Base-by-base conservation (phyloP, 2,797 vertebrate genomes). In the Crypturellus tataupa region DNA sequence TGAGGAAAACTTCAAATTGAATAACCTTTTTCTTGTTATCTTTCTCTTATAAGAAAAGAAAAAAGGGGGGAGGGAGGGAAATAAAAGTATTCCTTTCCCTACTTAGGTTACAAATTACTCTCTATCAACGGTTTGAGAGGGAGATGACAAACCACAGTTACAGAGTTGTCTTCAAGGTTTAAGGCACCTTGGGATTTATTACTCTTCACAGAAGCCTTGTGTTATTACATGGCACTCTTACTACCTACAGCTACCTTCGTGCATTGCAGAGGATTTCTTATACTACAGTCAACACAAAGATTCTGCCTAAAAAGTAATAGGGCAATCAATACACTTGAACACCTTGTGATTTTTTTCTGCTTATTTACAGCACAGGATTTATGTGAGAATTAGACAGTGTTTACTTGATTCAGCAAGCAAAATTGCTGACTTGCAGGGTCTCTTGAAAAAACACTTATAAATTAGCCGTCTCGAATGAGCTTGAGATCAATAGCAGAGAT, bases 1-100 rank as follows among this genome's bases (percentile, higher is more conserved):
- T 96, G 92, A 96, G 97, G 93, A 94, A 90, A 97, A 96, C 95
- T 97, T 97, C 94, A 97, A 97, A 98, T 95, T 96, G 96, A 97
- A 96, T 97, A 97, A 97, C 97, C 88, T 80, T 70, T 81, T 83
- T 80, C 81, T 97, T 94, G 91, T 97, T 97, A 96, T 96, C 92
- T 97, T 94, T 93, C 86, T 94, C 91, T 96, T 71, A 83, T 93
- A 70, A 93, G 72, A 93, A 71, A 83, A 56, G 17, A 80, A 39
- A 39, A 39, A 39, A 39, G 37, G 37, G 37, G 37, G 37, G 67
- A 51, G 73, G 67, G 51, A 64, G n/a, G 53, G 83, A 37, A 18
- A 4, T 46, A 88, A 39, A 92, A 40, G 16, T 37, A 37, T 80
- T 92, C 44, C 25, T 91, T 96, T 82, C 68, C 44, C 47, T 80